These are phyloP conservation scores for Zaprionus camerounensis DNA, from an alignment of 1,140 invertebrate genomes.

Conservation along the genomic window DNA sequence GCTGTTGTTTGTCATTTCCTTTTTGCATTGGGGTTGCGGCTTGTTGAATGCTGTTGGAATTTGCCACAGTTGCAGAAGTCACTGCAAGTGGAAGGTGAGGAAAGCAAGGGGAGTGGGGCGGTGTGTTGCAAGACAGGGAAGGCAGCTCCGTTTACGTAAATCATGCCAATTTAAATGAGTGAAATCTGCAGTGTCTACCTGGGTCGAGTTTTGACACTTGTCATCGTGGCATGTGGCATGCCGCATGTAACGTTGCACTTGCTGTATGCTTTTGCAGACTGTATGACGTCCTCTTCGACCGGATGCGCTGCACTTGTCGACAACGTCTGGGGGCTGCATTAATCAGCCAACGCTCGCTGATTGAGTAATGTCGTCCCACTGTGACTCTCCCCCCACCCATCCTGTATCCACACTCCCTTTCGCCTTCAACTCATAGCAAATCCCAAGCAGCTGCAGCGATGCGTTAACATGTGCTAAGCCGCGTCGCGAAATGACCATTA, in stretches of 20 bases:
- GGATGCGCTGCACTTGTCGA: slow-evolving; percentile 71
- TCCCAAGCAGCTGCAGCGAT: slow-evolving; percentile 13
- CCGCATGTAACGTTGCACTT: slow-evolving; percentile 23
- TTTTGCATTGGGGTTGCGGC: slow-evolving; percentile 40
- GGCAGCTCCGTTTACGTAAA: slow-evolving; percentile 56
- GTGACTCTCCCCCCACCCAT: neutral
- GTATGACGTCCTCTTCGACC: slow-evolving; percentile 68
- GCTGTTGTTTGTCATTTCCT: slow-evolving; percentile 75
- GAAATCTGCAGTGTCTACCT: slow-evolving; percentile 50
- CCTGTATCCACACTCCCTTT: neutral
- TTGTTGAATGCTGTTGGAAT: slow-evolving; percentile 71
- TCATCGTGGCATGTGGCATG: slow-evolving; percentile 45
- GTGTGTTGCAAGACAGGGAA: neutral
- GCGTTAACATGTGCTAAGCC: slow-evolving; percentile 43
- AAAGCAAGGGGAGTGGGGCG: neutral
- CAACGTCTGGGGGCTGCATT: slow-evolving; percentile 49
- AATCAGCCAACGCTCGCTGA: slow-evolving; percentile 68
- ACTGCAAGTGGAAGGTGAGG: neutral
- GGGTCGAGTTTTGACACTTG: slow-evolving; percentile 74
- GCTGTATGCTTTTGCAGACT: slow-evolving; percentile 49
- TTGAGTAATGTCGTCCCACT: slow-evolving; percentile 61
- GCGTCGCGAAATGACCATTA: slow-evolving; percentile 54
- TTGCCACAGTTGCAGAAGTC: slow-evolving; percentile 59
- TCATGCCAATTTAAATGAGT: slow-evolving; percentile 82
- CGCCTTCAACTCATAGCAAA: neutral